A percentile compares a stretch with the other conserved stretches of the same genome.
Evolutionary conservation across 1,140 invertebrate genomes (phyloP).

Genomic region (Cecropterus lyciades): DNA sequence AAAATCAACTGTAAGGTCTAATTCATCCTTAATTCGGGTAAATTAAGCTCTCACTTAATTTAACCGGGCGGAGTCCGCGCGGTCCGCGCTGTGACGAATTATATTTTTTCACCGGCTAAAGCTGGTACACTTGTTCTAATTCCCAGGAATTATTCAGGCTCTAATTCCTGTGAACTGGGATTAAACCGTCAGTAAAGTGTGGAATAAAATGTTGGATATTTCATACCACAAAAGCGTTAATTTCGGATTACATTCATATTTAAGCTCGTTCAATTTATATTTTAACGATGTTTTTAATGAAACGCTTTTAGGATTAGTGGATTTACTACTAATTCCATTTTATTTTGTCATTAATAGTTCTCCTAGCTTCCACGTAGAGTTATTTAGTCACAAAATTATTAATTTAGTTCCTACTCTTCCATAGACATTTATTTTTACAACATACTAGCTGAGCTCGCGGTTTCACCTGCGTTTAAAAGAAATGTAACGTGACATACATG

Average conservation of each 20-base stretch:
- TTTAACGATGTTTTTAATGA: neutral
- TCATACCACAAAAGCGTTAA: neutral
- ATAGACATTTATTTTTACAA: no score
- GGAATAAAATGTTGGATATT: constrained; percentile 5
- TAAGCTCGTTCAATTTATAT: neutral
- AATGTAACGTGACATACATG: no score
- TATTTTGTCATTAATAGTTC: no score
- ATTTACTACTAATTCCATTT: no score
- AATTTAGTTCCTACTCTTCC: no score
- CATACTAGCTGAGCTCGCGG: no score
- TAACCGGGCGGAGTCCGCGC: constrained; percentile 41
- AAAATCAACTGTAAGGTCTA: constrained; percentile 19
- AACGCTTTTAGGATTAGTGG: no score
- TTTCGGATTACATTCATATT: neutral
- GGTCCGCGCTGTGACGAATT: constrained; percentile 25
- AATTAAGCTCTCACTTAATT: constrained; percentile 55
- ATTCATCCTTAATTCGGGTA: constrained; percentile 44
- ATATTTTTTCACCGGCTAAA: constrained; percentile 21
- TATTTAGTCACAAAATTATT: no score
- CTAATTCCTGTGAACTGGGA: constrained; percentile 3
- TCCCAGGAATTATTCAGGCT: constrained; percentile 28
- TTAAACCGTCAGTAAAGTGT: constrained; percentile 5
- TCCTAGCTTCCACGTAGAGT: no score
- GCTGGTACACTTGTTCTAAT: constrained; percentile 33
- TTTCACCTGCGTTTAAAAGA: no score